Evolutionary conservation across 2,888 invertebrate species (phyloP).

Genomic region (Drosophila kanekoi): DNA sequence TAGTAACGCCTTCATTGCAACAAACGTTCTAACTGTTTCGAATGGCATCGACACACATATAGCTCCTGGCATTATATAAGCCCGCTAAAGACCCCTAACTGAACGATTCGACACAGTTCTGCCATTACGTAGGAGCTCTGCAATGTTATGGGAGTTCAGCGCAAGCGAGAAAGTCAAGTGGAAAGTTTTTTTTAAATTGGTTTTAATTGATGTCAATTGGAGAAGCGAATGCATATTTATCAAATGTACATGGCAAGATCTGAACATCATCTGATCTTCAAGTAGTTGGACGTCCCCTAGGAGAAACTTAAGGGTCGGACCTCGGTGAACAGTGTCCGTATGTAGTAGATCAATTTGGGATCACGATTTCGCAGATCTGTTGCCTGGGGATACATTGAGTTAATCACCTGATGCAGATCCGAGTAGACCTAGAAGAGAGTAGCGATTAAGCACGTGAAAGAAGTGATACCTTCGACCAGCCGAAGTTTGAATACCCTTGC

Average conservation of each 20-base stretch:
- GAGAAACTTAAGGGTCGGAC: conserved; percentile 81
- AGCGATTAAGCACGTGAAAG: too few relatives aligned
- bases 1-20: conserved; percentile 18
- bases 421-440: conserved; percentile 59
- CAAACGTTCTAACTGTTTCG: background rate
- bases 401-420: conserved; percentile 80
- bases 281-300: conserved; percentile 18
- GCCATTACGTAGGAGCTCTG: background rate
- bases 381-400: conserved; percentile 71
- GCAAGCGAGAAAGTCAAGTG: conserved; percentile 15
- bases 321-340: conserved; percentile 72
- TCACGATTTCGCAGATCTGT: conserved; percentile 69
- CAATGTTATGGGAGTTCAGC: background rate
- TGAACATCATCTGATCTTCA: background rate
- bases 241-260: background rate
- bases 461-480: background rate
- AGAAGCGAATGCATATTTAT: conserved; percentile 39
- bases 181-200: conserved; percentile 54
- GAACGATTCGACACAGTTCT: conserved; percentile 29
- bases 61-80: background rate
- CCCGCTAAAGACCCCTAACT: conserved; percentile 11
- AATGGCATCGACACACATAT: background rate
- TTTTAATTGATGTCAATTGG: conserved; percentile 66
- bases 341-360: conserved; percentile 67
- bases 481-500: background rate